Conservation (phyloP, 2,113 vertebrate species). For the Herpetotheres cachinnans region DNA sequence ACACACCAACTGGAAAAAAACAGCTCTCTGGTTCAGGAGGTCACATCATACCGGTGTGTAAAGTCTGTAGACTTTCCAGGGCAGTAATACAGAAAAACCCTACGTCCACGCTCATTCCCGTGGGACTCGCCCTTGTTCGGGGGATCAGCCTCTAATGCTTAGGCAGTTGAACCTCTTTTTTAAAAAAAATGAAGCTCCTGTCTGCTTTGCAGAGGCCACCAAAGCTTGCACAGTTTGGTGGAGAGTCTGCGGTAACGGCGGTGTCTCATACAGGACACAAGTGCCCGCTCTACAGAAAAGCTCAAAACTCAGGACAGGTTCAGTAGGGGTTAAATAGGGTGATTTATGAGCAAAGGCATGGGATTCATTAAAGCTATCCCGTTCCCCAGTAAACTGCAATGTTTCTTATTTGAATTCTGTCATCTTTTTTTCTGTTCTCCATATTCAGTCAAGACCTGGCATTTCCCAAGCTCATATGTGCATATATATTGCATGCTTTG, state of each 20-base stretch:
- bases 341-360: background rate
- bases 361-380: background rate
- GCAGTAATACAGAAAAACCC: background rate
- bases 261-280: background rate
- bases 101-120: rapidly evolving
- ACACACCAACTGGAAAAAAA: background rate
- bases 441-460: background rate
- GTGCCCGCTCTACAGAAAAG: background rate
- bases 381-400: background rate
- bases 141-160: background rate
- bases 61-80: background rate
- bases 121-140: background rate
- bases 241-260: rapidly evolving
- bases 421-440: background rate
- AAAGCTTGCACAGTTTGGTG: background rate
- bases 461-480: background rate
- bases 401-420: background rate
- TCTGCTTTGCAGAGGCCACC: background rate
- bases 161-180: background rate
- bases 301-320: rapidly evolving
- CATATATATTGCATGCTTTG: background rate
- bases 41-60: background rate
- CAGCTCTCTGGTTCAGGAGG: background rate
- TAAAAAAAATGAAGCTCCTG: background rate
- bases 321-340: background rate